These are phyloP conservation scores for Jacana jacana DNA, from an alignment of 2,113 vertebrate species.

Conservation along the genomic window DNA sequence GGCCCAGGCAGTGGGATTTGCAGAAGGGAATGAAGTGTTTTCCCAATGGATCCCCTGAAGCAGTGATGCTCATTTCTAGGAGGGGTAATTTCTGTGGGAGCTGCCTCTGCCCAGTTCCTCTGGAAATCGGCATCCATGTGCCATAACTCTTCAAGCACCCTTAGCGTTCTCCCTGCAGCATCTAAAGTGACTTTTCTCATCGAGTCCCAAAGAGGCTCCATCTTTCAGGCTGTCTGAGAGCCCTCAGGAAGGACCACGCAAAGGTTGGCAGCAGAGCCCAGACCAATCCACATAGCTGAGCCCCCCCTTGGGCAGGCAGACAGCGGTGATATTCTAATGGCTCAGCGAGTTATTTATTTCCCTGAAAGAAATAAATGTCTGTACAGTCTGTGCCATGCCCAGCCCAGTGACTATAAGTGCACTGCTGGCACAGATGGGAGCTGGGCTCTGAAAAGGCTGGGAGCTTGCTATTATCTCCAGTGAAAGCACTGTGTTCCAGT, in stretches of 20 bases:
- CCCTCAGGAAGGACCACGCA: not conserved
- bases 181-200: not conserved
- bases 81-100: not conserved
- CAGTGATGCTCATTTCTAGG: not conserved
- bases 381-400: slow-evolving; percentile 12
- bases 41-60: not conserved
- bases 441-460: not conserved
- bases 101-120: not conserved
- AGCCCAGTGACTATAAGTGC: not conserved
- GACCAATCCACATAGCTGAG: not conserved
- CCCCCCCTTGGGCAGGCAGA: not conserved
- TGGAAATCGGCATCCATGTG: not conserved
- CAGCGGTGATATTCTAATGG: not conserved
- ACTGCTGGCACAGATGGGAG: slow-evolving; percentile 10
- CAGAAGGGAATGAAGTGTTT: not conserved
- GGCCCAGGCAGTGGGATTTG: not conserved
- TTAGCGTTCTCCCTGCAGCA: not conserved
- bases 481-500: not conserved
- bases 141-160: not conserved
- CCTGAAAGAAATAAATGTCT: not conserved
- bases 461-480: not conserved
- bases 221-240: not conserved
- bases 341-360: slow-evolving; percentile 10
- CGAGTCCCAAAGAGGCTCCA: not conserved
- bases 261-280: not conserved